Percentiles rank a stretch among this genome's conserved stretches.
Evolutionary conservation across 1,140 invertebrate species (phyloP).

Genomic region (Papilio dardanus): DNA sequence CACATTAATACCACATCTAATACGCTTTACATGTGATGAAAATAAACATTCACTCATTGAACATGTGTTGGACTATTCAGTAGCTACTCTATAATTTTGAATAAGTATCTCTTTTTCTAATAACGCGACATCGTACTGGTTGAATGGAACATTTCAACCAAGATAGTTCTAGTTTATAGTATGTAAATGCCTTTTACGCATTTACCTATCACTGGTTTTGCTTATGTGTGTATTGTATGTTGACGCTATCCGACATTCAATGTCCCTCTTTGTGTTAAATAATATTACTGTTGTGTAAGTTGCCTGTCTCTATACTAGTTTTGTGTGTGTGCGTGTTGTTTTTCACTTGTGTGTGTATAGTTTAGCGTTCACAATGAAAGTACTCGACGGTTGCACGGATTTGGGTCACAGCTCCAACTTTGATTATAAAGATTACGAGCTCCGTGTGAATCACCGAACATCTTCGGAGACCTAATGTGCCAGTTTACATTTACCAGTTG

Average conservation of each 20-base stretch:
- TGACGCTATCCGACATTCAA: slow-evolving; percentile 29
- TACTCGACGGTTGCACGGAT: slow-evolving; percentile 76
- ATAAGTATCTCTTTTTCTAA: slow-evolving; percentile 2
- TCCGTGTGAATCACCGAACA: slow-evolving; percentile 77
- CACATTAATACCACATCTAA: slow-evolving; percentile 46
- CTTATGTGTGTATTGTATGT: slow-evolving; percentile 43
- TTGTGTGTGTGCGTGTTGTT: slow-evolving; percentile 44
- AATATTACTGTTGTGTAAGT: slow-evolving; percentile 39
- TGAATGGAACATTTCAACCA: slow-evolving; percentile 22
- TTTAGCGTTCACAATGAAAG: slow-evolving; percentile 78
- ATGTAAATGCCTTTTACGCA: slow-evolving; percentile 55
- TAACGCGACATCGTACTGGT: neutral
- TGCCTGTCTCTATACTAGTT: slow-evolving; percentile 43
- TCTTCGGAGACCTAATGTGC: slow-evolving; percentile 60
- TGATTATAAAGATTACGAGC: slow-evolving; percentile 79
- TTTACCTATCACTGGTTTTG: slow-evolving; percentile 43
- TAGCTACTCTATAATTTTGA: slow-evolving; percentile 18
- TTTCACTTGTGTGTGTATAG: slow-evolving; percentile 50
- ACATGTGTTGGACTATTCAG: slow-evolving; percentile 41
- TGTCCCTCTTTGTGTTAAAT: slow-evolving; percentile 38
- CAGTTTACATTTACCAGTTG: slow-evolving; percentile 31
- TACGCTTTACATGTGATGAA: slow-evolving; percentile 45
- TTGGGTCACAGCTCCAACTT: slow-evolving; percentile 78
- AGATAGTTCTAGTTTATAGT: slow-evolving; percentile 20
- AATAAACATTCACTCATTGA: slow-evolving; percentile 47